Conservation (phyloP, 2,888 invertebrate species). For the Stenurella melanura region DNA sequence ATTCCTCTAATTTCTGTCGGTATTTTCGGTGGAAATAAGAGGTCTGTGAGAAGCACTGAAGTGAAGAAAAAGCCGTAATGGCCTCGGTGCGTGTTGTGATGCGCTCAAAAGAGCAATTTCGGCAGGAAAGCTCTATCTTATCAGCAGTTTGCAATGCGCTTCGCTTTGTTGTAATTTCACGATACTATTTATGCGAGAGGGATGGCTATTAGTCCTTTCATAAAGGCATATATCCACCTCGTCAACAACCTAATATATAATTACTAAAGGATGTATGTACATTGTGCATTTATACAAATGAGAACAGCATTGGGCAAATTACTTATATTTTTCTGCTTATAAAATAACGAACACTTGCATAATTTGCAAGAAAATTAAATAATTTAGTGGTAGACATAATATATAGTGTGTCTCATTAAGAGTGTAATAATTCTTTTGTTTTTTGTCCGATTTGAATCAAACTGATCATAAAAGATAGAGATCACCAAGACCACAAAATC, state of each 20-base stretch:
- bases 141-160: constrained; percentile 28
- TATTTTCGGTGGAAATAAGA: constrained; percentile 19
- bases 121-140: constrained; percentile 29
- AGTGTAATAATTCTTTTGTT: no score
- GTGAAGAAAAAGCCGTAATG: constrained; percentile 35
- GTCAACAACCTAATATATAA: not conserved
- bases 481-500: no score
- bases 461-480: no score
- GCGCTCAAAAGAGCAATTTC: constrained; percentile 28
- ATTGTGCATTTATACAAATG: not conserved
- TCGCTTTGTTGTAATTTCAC: constrained; percentile 15
- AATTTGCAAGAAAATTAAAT: no score
- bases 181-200: constrained; percentile 17
- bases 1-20: constrained; percentile 2
- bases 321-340: no score
- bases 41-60: constrained; percentile 7
- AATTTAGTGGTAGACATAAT: no score
- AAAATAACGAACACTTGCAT: no score
- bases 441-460: no score
- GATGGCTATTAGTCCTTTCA: constrained; percentile 12
- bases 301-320: not conserved
- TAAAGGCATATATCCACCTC: constrained; percentile 10
- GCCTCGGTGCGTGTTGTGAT: constrained; percentile 24
- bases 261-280: not conserved
- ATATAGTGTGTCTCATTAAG: no score